These are phyloP conservation scores for Emmelina monodactyla DNA, from an alignment of 2,888 invertebrate genomes.

Conservation along the genomic window DNA sequence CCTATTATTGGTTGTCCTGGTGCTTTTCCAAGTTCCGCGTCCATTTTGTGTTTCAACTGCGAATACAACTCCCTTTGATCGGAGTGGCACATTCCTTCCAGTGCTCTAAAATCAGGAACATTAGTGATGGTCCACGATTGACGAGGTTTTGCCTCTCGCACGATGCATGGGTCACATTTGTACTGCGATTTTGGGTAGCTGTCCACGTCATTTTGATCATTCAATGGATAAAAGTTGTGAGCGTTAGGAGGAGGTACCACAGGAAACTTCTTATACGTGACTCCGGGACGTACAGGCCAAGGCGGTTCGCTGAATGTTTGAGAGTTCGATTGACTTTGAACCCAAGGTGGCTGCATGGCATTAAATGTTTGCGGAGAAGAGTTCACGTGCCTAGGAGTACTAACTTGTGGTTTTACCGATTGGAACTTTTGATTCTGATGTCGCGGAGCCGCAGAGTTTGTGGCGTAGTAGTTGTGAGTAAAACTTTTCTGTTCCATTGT, in stretches of 20 bases:
- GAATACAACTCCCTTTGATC: slow-evolving; percentile 52
- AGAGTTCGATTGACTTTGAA: slow-evolving; percentile 37
- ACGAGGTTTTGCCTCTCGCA: slow-evolving; percentile 50
- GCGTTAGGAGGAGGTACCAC: slow-evolving; percentile 41
- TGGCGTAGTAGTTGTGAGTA: slow-evolving; percentile 56
- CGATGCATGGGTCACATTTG: slow-evolving; percentile 47
- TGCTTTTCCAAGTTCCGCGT: slow-evolving; percentile 52
- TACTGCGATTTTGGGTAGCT: slow-evolving; percentile 42
- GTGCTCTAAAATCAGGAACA: slow-evolving; percentile 44
- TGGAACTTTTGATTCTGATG: slow-evolving; percentile 56
- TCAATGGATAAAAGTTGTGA: slow-evolving; percentile 47
- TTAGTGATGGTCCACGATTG: slow-evolving; percentile 63
- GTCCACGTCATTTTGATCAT: slow-evolving; percentile 45
- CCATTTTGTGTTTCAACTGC: slow-evolving; percentile 55
- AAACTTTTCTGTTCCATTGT: slow-evolving; percentile 62
- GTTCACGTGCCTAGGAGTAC: slow-evolving; percentile 43
- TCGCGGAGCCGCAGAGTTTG: slow-evolving; percentile 48
- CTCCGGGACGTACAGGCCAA: slow-evolving; percentile 45
- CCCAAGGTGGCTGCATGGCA: slow-evolving; percentile 51
- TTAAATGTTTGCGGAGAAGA: slow-evolving; percentile 48
- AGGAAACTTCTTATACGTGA: slow-evolving; percentile 49
- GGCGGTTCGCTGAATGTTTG: slow-evolving; percentile 46
- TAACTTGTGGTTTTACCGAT: slow-evolving; percentile 36
- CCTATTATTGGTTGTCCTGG: slow-evolving; percentile 44
- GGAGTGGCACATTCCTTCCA: slow-evolving; percentile 49